Evolutionary conservation across 2,888 invertebrate species (phyloP), one percentile per base, ranked within the genome.

Genomic region (Autographa pulchrina): DNA sequence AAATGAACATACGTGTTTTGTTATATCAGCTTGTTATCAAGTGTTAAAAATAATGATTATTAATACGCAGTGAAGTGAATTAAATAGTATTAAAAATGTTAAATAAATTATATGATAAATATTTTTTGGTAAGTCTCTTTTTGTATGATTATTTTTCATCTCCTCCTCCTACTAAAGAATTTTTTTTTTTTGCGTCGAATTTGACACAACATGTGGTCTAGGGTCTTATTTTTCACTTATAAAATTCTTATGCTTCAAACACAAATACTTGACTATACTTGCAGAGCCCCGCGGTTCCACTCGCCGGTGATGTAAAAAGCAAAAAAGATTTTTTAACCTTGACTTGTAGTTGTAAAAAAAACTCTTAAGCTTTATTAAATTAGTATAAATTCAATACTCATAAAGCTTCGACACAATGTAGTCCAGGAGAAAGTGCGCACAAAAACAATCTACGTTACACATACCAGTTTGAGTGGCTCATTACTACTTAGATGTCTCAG

Each of bases 401-500:
- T 70, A 74, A 62, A 68, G 38, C 14, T 31, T 35, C 74, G 7
- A 70, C 69, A 78, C 78, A 78, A 82, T 81, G 80, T 84, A 65
- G 80, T 78, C 72, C 82, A 79, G 85, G 85, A 86, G 87, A 87
- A 85, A 87, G 86, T 82, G 70, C 41, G 65, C 31, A 78, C 76
- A 84, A 83, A 84, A 85, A 85, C 80, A 76, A 63, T 64, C 13
- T 48, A 38, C 11, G 11, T 38, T 11, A 38, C 38, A 74, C 80
- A 77, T 78, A 74, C 70, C 68, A 61, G 32, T 64, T 20, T 68
- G 79, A 79, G 75, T 79, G 35, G 72, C 68, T 68, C 75, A 60
- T 62, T 69, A 78, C 67, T 41, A 61, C 65, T 32, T 56, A 16
- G 70, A 66, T 68, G 62, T 54, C 32, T 62, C 61, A 25, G 61